A percentile compares a stretch with the other conserved stretches of the same genome.
Evolutionary conservation across 2,888 invertebrate species (phyloP).

Genomic region (Taenaris catops): DNA sequence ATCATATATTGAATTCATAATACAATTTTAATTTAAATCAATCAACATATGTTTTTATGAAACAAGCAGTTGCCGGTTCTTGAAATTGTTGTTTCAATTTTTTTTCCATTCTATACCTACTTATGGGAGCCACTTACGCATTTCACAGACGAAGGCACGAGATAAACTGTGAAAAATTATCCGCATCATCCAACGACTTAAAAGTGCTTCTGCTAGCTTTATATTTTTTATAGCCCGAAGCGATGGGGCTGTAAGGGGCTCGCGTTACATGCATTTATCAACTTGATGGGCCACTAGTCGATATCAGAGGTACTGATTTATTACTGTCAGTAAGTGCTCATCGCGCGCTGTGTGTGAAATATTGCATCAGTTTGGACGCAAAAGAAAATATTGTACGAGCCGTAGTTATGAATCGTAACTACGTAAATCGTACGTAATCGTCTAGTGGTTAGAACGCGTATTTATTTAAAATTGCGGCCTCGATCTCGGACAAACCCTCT

Average conservation of each 20-base stretch:
- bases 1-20: too few species aligned
- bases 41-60: too few species aligned
- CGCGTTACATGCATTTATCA: constrained; percentile 62
- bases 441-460: too few species aligned
- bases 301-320: constrained; percentile 59
- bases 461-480: too few species aligned
- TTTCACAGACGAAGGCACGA: constrained; percentile 25
- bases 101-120: constrained; percentile 3
- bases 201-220: constrained; percentile 39
- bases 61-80: too few species aligned
- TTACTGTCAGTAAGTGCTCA: constrained; percentile 51
- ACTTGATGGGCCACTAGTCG: constrained; percentile 50
- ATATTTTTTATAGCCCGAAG: constrained; percentile 29
- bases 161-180: constrained; percentile 71
- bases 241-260: constrained; percentile 40
- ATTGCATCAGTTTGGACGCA: constrained; percentile 15
- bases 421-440: too few species aligned
- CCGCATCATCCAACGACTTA: constrained; percentile 50
- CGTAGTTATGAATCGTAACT: too few species aligned
- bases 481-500: too few species aligned
- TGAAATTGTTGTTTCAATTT: not conserved
- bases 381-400: too few species aligned
- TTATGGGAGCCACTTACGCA: constrained; percentile 15
- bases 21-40: too few species aligned
- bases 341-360: constrained; percentile 47